Conservation (phyloP, 1,140 invertebrate genomes). For the Habropoda laboriosa region DNA sequence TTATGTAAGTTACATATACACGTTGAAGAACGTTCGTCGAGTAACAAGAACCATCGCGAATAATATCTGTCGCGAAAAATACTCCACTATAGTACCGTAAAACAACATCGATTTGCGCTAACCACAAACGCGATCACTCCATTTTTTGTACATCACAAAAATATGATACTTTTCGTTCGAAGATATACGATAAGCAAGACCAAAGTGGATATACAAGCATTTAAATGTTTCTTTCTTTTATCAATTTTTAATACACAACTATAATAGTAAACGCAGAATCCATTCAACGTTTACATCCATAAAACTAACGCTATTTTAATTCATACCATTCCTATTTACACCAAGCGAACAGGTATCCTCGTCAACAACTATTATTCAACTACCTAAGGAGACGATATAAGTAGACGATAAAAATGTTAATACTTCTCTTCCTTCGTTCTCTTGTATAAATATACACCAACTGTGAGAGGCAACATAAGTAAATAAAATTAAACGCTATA, state of each 20-base stretch:
- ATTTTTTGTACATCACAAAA: not conserved
- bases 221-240: too few species aligned
- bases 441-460: too few species aligned
- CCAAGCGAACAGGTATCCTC: not conserved
- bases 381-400: not conserved
- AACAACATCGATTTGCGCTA: constrained; percentile 13
- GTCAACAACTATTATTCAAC: not conserved
- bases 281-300: too few species aligned
- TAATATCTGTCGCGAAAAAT: constrained; percentile 52
- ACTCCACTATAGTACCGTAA: not conserved
- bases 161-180: not conserved
- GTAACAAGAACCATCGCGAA: constrained; percentile 46
- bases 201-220: too few species aligned
- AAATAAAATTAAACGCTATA: constrained; percentile 11
- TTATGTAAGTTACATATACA: constrained; percentile 43
- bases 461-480: not conserved
- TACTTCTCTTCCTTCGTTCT: not conserved
- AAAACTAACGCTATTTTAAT: not conserved
- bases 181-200: not conserved
- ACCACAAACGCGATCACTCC: constrained; percentile 4
- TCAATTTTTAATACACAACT: too few species aligned
- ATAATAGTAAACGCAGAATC: too few species aligned
- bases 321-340: not conserved
- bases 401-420: constrained; percentile 17
- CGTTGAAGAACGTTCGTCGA: constrained; percentile 11